These are phyloP conservation scores for Cylas formicarius DNA, from an alignment of 1,140 invertebrate species.

Conservation along the genomic window DNA sequence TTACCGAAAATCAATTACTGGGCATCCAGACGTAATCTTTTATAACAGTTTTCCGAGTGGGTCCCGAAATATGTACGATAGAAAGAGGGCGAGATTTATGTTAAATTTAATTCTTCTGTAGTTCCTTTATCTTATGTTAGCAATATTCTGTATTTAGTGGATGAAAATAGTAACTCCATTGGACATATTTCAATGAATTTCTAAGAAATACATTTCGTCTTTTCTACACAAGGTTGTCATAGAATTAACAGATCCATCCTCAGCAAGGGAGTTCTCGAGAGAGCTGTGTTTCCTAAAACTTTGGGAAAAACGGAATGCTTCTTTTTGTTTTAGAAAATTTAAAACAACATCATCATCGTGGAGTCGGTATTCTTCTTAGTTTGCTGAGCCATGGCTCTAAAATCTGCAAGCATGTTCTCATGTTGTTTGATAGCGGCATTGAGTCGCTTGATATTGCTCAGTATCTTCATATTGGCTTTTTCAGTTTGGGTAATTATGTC, in stretches of 20 bases:
- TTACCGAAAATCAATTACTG: constrained; percentile 1
- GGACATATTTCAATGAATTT: constrained; percentile 5
- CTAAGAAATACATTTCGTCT: constrained; percentile 1
- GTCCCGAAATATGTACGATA: too few species aligned
- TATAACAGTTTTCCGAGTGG: constrained; percentile 5
- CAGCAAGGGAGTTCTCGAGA: background rate
- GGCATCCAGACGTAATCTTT: background rate
- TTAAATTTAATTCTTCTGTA: too few species aligned
- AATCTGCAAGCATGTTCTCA: constrained; percentile 13
- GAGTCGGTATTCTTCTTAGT: background rate
- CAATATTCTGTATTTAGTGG: too few species aligned
- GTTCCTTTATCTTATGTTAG: too few species aligned
- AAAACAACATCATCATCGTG: background rate
- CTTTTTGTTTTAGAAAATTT: background rate
- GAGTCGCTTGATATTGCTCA: constrained; percentile 36
- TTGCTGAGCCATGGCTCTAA: constrained; percentile 4
- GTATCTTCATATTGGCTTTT: constrained; percentile 32
- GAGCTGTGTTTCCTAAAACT: background rate
- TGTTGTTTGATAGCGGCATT: constrained; percentile 23
- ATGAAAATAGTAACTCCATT: constrained; percentile 1
- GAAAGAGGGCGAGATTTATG: too few species aligned
- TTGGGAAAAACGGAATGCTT: background rate
- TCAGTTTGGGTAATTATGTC: constrained; percentile 34
- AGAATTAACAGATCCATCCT: background rate
- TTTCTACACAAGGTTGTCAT: background rate